Evolutionary conservation across 2,113 vertebrate genomes (phyloP).

Genomic region (Suncus etruscus): DNA sequence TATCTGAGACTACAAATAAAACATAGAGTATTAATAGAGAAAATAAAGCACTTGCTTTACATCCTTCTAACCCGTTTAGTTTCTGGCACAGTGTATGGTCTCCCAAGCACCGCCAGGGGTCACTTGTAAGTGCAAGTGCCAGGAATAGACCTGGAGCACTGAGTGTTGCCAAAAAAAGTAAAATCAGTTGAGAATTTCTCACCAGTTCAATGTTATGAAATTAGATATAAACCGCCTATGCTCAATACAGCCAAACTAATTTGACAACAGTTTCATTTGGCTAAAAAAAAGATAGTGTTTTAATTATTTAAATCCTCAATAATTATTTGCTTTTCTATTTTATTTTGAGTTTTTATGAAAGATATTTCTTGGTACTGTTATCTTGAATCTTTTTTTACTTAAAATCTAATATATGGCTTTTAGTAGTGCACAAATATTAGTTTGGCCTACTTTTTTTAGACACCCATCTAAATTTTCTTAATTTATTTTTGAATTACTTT

Average conservation of each 20-base stretch:
- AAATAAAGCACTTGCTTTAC: too few species aligned
- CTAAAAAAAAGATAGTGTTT: slow-evolving; percentile 38
- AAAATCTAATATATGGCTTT: not conserved
- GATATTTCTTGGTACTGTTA: not conserved
- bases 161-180: not conserved
- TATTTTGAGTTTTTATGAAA: slow-evolving; percentile 1
- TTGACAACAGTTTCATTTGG: slow-evolving; percentile 40
- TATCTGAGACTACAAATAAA: slow-evolving; percentile 31
- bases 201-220: slow-evolving; percentile 32
- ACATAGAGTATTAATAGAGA: not conserved
- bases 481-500: slow-evolving; percentile 20
- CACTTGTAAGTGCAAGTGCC: too few species aligned
- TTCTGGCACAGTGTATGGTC: too few species aligned
- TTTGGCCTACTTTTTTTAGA: slow-evolving; percentile 37
- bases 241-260: not conserved
- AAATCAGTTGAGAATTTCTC: slow-evolving; percentile 54
- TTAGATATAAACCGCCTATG: slow-evolving; percentile 10
- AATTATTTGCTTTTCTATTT: slow-evolving; percentile 25
- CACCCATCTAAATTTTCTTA: not conserved
- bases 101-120: too few species aligned
- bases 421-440: not conserved
- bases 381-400: slow-evolving; percentile 46
- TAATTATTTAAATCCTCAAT: not conserved
- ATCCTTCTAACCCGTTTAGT: too few species aligned
- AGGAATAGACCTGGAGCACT: too few species aligned